Conservation (phyloP, 2,797 vertebrate species). For the Microchirus variegatus region DNA sequence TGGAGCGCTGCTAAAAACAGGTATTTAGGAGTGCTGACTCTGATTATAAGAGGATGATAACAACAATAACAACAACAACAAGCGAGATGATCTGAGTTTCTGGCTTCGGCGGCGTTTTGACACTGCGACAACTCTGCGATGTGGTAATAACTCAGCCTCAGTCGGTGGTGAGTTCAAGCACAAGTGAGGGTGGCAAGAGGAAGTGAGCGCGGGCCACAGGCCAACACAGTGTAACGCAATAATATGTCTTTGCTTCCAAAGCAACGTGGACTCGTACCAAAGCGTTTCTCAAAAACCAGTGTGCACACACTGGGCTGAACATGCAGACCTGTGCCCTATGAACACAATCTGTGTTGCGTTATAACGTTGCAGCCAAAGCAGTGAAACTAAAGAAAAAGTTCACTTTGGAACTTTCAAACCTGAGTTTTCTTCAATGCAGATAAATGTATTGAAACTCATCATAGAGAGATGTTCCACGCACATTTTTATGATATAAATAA, state of each 20-base stretch:
- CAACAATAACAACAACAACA: too few relatives aligned
- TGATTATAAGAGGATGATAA: conserved; percentile 17
- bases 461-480: conserved; percentile 9
- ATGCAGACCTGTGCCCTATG: conserved; percentile 47
- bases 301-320: conserved; percentile 22
- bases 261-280: conserved; percentile 57
- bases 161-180: conserved; percentile 41
- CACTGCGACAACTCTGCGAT: background rate
- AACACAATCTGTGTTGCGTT: conserved; percentile 77
- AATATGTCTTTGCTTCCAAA: conserved; percentile 59
- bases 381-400: too few relatives aligned
- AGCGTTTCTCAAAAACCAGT: conserved; percentile 71
- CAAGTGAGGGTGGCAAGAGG: conserved; percentile 51
- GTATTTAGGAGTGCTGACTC: conserved; percentile 14
- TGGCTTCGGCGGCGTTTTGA: conserved; percentile 10
- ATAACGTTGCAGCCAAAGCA: conserved; percentile 70
- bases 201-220: conserved; percentile 55
- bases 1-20: too few relatives aligned
- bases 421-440: too few relatives aligned
- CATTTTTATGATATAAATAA: conserved; percentile 24
- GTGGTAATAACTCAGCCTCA: conserved; percentile 33
- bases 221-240: conserved; percentile 55
- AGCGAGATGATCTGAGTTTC: conserved; percentile 11
- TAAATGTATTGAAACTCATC: background rate
- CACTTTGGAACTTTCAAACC: too few relatives aligned